Percentiles rank a stretch among this genome's conserved stretches.
Conservation (phyloP, 2,888 invertebrate species). For the Fragum whitleyi region DNA sequence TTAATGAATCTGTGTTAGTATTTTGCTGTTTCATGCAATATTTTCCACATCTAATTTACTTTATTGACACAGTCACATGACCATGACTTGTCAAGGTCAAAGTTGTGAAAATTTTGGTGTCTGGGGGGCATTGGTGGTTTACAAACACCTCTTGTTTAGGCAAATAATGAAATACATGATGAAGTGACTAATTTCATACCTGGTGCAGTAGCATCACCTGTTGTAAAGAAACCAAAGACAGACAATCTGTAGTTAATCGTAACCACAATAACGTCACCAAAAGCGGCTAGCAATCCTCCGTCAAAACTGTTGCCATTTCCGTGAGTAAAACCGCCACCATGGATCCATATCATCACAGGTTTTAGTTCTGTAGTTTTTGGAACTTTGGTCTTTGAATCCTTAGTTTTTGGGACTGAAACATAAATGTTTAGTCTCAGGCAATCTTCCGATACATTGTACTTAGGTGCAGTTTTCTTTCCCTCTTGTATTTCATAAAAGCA, state of each 20-base stretch:
- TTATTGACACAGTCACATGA: no score
- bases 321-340: constrained; percentile 14
- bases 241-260: constrained; percentile 1
- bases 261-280: background rate
- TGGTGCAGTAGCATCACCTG: background rate
- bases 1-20: no score
- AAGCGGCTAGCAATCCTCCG: background rate
- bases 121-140: no score
- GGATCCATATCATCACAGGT: constrained; percentile 20
- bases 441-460: constrained; percentile 1
- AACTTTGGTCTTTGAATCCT: no score
- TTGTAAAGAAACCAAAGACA: background rate
- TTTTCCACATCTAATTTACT: no score
- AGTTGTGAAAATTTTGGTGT: no score
- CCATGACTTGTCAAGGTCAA: no score
- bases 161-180: no score
- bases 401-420: background rate
- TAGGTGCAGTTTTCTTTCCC: background rate
- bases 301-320: background rate
- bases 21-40: no score
- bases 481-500: background rate
- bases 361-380: background rate
- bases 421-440: constrained; percentile 9
- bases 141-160: no score
- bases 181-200: background rate